phyloP scores from a whole-genome alignment of 2,797 vertebrate species.

The Siniperca obscura region DNA sequence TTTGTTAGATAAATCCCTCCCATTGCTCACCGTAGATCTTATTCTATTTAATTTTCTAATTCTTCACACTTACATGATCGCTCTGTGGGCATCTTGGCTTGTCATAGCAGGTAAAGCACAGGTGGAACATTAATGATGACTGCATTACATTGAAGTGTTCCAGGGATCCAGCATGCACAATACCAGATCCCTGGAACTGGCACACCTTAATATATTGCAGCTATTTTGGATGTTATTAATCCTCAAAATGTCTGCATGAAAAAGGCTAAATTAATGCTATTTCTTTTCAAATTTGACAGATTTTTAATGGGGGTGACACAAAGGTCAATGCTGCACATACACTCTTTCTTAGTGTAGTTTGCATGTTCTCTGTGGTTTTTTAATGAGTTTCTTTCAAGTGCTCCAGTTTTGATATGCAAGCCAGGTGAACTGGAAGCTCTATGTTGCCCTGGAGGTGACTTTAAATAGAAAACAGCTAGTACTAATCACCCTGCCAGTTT shows the following conservation, averaged over 20 bases:
- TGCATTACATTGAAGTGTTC: slow-evolving; percentile 2
- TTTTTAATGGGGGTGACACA: background rate
- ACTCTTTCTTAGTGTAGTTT: background rate
- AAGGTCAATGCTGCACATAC: background rate
- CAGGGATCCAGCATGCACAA: background rate
- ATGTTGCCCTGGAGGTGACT: background rate
- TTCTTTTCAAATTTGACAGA: background rate
- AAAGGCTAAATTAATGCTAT: background rate
- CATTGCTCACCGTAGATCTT: slow-evolving; percentile 3
- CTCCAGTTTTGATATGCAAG: background rate
- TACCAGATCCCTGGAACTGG: slow-evolving; percentile 12
- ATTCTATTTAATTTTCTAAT: slow-evolving; percentile 12
- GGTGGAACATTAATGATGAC: slow-evolving; percentile 40
- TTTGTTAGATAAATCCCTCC: background rate
- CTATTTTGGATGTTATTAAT: slow-evolving; percentile 24
- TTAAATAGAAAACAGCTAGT: background rate
- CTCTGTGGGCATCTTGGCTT: slow-evolving; percentile 34
- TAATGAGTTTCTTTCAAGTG: background rate
- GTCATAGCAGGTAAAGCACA: slow-evolving; percentile 22
- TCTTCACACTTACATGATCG: slow-evolving; percentile 11
- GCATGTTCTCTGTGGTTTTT: background rate
- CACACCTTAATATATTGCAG: background rate
- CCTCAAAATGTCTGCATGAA: slow-evolving; percentile 18
- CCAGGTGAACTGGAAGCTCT: background rate
- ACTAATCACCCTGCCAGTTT: background rate